Evolutionary conservation across 2,113 vertebrate species (phyloP).

Genomic region (Atractosteus spatula): DNA sequence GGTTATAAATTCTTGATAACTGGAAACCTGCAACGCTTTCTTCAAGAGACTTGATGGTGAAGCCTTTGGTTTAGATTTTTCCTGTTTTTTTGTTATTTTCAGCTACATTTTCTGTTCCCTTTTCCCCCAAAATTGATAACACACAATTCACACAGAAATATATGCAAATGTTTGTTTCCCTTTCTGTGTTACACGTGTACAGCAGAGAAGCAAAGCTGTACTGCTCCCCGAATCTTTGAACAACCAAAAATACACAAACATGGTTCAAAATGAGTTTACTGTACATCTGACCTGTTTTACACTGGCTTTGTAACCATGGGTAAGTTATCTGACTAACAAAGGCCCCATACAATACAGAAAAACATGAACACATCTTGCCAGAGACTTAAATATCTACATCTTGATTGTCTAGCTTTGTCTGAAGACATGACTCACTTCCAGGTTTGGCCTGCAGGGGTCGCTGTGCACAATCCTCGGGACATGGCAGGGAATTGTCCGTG

Average conservation of each 20-base stretch:
- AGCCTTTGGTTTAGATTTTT: too few relatives aligned
- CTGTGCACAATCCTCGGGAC: slow-evolving; percentile 18
- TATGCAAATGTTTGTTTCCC: too few relatives aligned
- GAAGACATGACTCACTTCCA: slow-evolving; percentile 24
- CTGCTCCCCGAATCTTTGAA: too few relatives aligned
- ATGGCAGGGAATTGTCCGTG: slow-evolving; percentile 9
- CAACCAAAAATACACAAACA: slow-evolving; percentile 33
- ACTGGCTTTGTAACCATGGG: slow-evolving; percentile 39
- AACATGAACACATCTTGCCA: slow-evolving; percentile 33
- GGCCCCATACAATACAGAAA: slow-evolving; percentile 24
- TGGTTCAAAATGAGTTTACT: slow-evolving; percentile 48
- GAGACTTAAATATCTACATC: slow-evolving; percentile 40
- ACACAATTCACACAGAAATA: too few relatives aligned
- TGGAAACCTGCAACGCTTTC: too few relatives aligned
- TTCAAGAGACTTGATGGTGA: too few relatives aligned
- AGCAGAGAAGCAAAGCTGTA: too few relatives aligned
- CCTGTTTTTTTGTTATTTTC: too few relatives aligned
- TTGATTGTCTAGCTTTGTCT: slow-evolving; percentile 38
- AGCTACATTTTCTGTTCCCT: too few relatives aligned
- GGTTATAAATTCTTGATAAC: too few relatives aligned
- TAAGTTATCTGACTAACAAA: slow-evolving; percentile 32
- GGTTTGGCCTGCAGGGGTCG: slow-evolving; percentile 25
- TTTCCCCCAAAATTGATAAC: too few relatives aligned
- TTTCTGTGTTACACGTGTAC: too few relatives aligned
- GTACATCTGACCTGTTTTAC: slow-evolving; percentile 57